Evolutionary conservation across 37 sponge, comb jelly and placozoan species (phyloP).

Genomic region (Geodia barretti): DNA sequence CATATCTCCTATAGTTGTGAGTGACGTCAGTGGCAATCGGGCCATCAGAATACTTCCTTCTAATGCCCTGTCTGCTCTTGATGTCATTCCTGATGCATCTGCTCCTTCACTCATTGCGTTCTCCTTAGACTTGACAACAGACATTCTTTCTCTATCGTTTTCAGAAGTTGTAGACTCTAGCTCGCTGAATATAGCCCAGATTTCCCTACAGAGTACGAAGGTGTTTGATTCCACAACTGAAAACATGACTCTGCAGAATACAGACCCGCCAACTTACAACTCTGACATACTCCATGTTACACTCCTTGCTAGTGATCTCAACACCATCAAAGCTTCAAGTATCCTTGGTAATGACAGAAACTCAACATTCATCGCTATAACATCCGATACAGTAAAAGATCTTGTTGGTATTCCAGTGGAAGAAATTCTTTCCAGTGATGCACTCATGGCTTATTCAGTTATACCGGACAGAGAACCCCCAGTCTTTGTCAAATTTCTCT

Average conservation of each 20-base stretch:
- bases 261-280: conserved; percentile 4
- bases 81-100: conserved; percentile 53
- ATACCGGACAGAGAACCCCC: conserved; percentile 73
- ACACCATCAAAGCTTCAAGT: conserved; percentile 47
- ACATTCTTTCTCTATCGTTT: conserved; percentile 60
- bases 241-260: conserved; percentile 6
- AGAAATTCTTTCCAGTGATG: conserved; percentile 18
- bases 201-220: conserved; percentile 67
- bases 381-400: conserved; percentile 50
- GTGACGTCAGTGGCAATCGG: conserved; percentile 60
- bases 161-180: conserved; percentile 67
- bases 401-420: conserved; percentile 59
- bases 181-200: conserved; percentile 48
- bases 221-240: background rate
- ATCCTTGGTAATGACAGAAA: conserved; percentile 48
- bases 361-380: conserved; percentile 60
- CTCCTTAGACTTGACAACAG: conserved; percentile 69
- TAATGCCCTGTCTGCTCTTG: conserved; percentile 49
- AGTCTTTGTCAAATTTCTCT: conserved; percentile 55
- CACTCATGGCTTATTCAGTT: conserved; percentile 39
- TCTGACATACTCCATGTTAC: conserved; percentile 33
- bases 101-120: conserved; percentile 64
- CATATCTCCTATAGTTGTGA: conserved; percentile 24
- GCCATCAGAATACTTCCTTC: conserved; percentile 17
- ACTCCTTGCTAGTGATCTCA: conserved; percentile 45